Evolutionary conservation across 2,113 vertebrate species (phyloP), one percentile per base, ranked within the genome.

Genomic region (Lampris megalopsis): DNA sequence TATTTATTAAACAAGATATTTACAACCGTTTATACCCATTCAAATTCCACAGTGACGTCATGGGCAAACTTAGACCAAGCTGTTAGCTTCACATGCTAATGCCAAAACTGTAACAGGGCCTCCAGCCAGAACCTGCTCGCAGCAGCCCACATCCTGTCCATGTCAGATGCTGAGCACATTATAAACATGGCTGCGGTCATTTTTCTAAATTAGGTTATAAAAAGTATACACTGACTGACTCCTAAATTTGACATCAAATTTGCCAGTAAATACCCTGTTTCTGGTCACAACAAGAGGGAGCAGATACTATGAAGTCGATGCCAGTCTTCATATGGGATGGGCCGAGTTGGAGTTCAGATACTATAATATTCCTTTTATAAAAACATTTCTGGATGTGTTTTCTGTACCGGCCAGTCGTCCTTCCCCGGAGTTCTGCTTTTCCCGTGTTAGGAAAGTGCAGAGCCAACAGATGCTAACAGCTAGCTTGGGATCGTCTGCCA

Each of bases 101-200:
- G 13, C 52, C 52, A 53, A 54, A n/a, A 54, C 3, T 54, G 52
- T 4, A n/a, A n/a, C 24, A n/a, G n/a, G 52, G 52, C 52, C 1
- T 1, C 9, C 11, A 5, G 52, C 68, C 68, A 71, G 52, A 9
- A 9, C 52, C 49, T 43, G 11, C 11, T 6, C 40, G 61, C 57
- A 24, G 36, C 45, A 58, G 7, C 37, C 24, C 35, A 35, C 24
- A 54, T n/a, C 57, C 45, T 49, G 45, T 41, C 40, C 52, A n/a
- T 36, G 36, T 13, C 63, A 66, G 63, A 58, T 66, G 63, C 10
- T 66, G n/a, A 36, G 47, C 8, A 35, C n/a, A 64, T 64, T 63
- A 73, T 43, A 45, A 47, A 38, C 11, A n/a, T 9, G 11, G 9
- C 54, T 24, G 9, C 43, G 24, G 24, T 24, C 24, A 13, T 57